Base-by-base conservation (phyloP, 2,888 invertebrate genomes). In the Boloria selene region DNA sequence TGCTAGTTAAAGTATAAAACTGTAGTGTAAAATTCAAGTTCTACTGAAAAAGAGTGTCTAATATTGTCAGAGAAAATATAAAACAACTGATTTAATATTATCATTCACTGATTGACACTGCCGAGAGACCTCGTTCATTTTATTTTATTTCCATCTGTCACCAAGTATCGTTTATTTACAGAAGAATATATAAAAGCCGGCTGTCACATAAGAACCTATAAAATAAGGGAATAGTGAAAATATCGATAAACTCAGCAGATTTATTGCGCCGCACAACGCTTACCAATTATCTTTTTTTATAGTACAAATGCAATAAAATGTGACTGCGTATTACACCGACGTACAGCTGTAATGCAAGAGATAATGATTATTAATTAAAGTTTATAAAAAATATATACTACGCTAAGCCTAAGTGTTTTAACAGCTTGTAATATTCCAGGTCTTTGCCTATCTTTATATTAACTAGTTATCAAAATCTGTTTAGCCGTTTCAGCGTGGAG, bases 211-310 rank as follows among this genome's bases (percentile, higher is more conserved):
- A 52, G 55, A 45, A 54, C 70, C 73, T 63, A 77, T 76, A 73
- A 81, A 79, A 77, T 75, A 73, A 75, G 74, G 72, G 72, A 61
- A 71, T 72, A 70, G 77, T 70, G 74, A 74, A 77, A 76, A 79
- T 76, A 78, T 77, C 70, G 79, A 79, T 81, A 81, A 80, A 77
- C 71, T 71, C 44, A 70, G 70, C 75, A 75, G 82, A 83, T 86
- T 85, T 83, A 84, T 78, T 74, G 72, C 74, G 61, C 71, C 72
- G 75, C 72, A 74, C 72, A 65, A 67, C 74, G 70, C 26, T 73
- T 76, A 71, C 80, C 82, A 85, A 83, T 85, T 84, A 81, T 73
- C 68, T 74, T 76, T 58, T 82, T 82, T 83, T 79, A 81, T 78
- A 72, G 68, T 62, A 42, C 66, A 68, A 71, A 61, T 70, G 71